These are phyloP conservation scores for Heliopora coerulea DNA, from an alignment of 92 coral and sea anemone species.

Conservation along the genomic window DNA sequence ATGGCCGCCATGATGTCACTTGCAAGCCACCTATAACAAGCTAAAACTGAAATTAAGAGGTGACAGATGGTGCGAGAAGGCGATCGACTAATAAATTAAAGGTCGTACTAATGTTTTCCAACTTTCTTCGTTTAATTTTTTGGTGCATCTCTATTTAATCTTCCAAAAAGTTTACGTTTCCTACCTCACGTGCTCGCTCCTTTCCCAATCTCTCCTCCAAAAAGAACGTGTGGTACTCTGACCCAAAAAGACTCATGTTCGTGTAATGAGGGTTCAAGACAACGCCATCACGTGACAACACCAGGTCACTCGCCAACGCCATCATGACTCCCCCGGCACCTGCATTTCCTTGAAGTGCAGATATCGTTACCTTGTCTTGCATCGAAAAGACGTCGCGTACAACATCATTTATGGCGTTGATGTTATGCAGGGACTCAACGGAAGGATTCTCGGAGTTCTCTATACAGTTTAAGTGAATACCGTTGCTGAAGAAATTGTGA, in stretches of 20 bases:
- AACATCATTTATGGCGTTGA: conserved; percentile 73
- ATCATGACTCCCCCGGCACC: conserved; percentile 83
- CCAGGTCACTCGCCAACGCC: conserved; percentile 77
- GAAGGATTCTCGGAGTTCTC: conserved; percentile 61
- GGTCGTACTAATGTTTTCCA: too few relatives aligned
- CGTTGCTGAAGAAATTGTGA: conserved; percentile 68
- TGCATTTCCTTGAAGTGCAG: conserved; percentile 72
- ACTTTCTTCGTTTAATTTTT: too few relatives aligned
- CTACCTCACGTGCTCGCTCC: conserved; percentile 15
- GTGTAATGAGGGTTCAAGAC: conserved; percentile 76
- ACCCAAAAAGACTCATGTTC: conserved; percentile 65
- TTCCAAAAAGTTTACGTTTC: too few relatives aligned
- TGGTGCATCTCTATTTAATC: too few relatives aligned
- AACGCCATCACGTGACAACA: conserved; percentile 66
- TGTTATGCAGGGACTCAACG: conserved; percentile 65
- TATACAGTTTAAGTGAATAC: conserved; percentile 68
- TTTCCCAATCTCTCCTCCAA: conserved; percentile 59
- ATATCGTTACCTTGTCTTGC: conserved; percentile 60
- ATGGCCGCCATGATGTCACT: too few relatives aligned
- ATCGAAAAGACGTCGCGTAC: conserved; percentile 59
- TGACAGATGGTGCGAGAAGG: too few relatives aligned
- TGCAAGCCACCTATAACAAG: too few relatives aligned
- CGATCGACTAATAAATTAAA: too few relatives aligned
- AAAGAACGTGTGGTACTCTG: conserved; percentile 75
- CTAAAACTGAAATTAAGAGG: too few relatives aligned